These are phyloP conservation scores for Xiphophorus couchianus DNA, from an alignment of 2,113 vertebrate species.

Conservation along the genomic window DNA sequence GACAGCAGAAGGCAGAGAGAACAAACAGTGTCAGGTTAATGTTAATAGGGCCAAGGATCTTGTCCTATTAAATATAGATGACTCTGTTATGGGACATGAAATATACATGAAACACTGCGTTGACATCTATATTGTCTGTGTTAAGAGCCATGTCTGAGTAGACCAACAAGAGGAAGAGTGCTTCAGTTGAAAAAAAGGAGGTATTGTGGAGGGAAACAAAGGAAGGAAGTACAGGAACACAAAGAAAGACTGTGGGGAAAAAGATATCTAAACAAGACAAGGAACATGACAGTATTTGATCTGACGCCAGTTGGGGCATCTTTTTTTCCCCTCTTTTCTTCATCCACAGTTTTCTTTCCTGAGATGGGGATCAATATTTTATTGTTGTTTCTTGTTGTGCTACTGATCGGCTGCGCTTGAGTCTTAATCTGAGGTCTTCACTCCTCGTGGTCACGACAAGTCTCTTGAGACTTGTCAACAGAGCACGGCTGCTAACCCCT, in stretches of 20 bases:
- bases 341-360: slow-evolving; percentile 17
- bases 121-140: slow-evolving; percentile 61
- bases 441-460: slow-evolving; percentile 31
- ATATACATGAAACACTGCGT: slow-evolving; percentile 66
- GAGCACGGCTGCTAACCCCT: slow-evolving; percentile 38
- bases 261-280: slow-evolving; percentile 37
- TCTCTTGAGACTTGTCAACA: slow-evolving; percentile 46
- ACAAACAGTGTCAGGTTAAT: slow-evolving; percentile 63
- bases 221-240: slow-evolving; percentile 6
- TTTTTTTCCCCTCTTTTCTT: slow-evolving; percentile 9
- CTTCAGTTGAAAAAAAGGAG: slow-evolving; percentile 29
- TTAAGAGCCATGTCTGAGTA: slow-evolving; percentile 37
- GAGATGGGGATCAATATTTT: slow-evolving; percentile 59
- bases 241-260: slow-evolving; percentile 23
- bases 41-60: slow-evolving; percentile 60
- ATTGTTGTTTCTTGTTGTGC: slow-evolving; percentile 53
- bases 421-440: slow-evolving; percentile 59
- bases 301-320: slow-evolving; percentile 18
- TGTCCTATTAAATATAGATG: slow-evolving; percentile 68
- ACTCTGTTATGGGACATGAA: slow-evolving; percentile 64
- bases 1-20: slow-evolving; percentile 23
- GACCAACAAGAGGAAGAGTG: not conserved
- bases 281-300: slow-evolving; percentile 48
- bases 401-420: slow-evolving; percentile 55
- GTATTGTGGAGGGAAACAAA: slow-evolving; percentile 29